Conservation (phyloP, 1,140 invertebrate species). For the Bombyx mori region DNA sequence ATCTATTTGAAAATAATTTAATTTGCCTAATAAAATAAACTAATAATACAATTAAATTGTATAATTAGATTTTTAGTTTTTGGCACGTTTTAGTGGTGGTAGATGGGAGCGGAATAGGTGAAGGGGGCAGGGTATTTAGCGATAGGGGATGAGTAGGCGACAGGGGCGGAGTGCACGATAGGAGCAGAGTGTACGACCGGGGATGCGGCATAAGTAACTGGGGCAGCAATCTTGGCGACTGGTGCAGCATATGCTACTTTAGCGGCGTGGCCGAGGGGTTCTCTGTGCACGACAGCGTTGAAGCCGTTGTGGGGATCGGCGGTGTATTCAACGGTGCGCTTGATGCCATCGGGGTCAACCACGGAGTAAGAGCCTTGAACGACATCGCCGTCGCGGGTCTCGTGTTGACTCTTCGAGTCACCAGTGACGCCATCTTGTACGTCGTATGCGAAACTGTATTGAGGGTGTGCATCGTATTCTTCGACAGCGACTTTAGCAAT, state of each 20-base stretch:
- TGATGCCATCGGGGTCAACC: constrained; percentile 75
- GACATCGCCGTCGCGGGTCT: constrained; percentile 73
- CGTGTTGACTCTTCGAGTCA: constrained; percentile 77
- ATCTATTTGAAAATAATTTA: constrained; percentile 10
- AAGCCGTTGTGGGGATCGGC: constrained; percentile 69
- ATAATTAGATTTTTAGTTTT: constrained; percentile 22
- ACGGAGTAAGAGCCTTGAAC: constrained; percentile 75
- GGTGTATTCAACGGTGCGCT: constrained; percentile 76
- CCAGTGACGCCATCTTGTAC: constrained; percentile 77
- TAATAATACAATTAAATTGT: constrained; percentile 15
- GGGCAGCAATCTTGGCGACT: constrained; percentile 25
- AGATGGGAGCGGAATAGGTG: constrained; percentile 31
- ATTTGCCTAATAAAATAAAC: constrained; percentile 14
- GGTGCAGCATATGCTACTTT: constrained; percentile 28
- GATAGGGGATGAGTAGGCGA: constrained; percentile 22
- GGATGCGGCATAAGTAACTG: constrained; percentile 48
- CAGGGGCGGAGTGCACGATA: constrained; percentile 21
- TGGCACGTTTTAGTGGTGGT: constrained; percentile 54
- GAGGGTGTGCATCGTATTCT: constrained; percentile 68
- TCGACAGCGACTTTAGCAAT: constrained; percentile 22
- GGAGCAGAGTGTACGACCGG: constrained; percentile 25
- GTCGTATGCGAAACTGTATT: constrained; percentile 75
- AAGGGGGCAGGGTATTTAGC: constrained; percentile 34
- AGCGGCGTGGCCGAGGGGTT: constrained; percentile 25
- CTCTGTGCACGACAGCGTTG: constrained; percentile 62